phyloP scores from a whole-genome alignment of 1,140 invertebrate genomes.

The Polypedilum pembai region DNA sequence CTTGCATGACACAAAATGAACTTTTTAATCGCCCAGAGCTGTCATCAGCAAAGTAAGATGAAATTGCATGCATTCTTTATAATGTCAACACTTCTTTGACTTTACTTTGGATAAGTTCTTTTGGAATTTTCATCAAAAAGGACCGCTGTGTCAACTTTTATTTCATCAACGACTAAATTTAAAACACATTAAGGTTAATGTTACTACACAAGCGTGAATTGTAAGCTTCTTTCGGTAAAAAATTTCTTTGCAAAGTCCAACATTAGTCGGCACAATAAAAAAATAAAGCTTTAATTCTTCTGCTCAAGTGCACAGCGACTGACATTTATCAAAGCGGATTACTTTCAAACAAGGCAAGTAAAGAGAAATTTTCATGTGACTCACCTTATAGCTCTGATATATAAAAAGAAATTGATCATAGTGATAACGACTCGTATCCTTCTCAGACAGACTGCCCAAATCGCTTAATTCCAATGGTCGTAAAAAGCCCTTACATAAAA shows the following conservation, averaged over 20 bases:
- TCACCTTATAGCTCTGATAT: slow-evolving; percentile 35
- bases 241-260: too few relatives aligned
- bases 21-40: background rate
- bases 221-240: too few relatives aligned
- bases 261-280: too few relatives aligned
- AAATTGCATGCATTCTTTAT: background rate
- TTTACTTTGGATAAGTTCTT: slow-evolving; percentile 39
- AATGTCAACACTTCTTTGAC: slow-evolving; percentile 46
- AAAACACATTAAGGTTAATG: too few relatives aligned
- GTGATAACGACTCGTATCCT: slow-evolving; percentile 47
- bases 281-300: too few relatives aligned
- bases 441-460: slow-evolving; percentile 59
- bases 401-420: slow-evolving; percentile 42
- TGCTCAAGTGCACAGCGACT: too few relatives aligned
- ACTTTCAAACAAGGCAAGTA: too few relatives aligned
- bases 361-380: slow-evolving; percentile 30
- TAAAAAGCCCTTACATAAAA: slow-evolving; percentile 59
- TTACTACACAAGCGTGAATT: too few relatives aligned
- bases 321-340: too few relatives aligned
- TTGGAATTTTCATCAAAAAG: too few relatives aligned
- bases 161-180: too few relatives aligned
- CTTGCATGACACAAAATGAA: background rate
- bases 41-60: background rate
- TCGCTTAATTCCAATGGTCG: slow-evolving; percentile 58
- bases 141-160: too few relatives aligned